Evolutionary conservation across 2,888 invertebrate genomes (phyloP), one percentile per base, ranked within the genome.

Genomic region (Timema cristinae): DNA sequence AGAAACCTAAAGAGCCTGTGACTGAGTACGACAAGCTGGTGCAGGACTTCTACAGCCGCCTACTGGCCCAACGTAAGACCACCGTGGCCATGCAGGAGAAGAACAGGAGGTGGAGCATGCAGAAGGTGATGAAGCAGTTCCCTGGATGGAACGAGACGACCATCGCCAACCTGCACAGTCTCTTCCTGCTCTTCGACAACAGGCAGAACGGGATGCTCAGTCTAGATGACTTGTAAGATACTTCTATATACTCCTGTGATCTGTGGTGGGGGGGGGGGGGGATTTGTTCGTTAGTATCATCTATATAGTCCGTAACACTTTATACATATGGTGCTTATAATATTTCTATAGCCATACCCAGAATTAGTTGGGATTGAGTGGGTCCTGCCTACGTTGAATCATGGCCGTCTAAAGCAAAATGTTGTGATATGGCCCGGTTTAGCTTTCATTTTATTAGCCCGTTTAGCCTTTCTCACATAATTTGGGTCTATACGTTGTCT

Each of bases 141-240:
- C 85, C 86, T 0, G 86, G 86, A 4, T 87, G 87, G 87, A 86
- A 86, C 77, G 86, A 86, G 77, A 82, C 86, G 72, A 86, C 87
- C 66, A 84, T 87, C 71, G 84, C 86, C 48, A 86, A 87, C 78
- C 80, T 87, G 72, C 87, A 87, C 79, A 86, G 86, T 73, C 77
- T 86, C 66, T 87, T 86, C 78, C 79, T 87, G 63, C 80, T 86
- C 68, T 87, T 87, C 75, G 86, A 86, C 79, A 85, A 86, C 78
- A 85, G 86, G 77, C 82, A 85, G 50, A 86, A 86, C 73, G 86
- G 86, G 72, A 86, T 86, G 86, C 82, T 87, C 6, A 84, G 84
- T 67, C 85, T 85, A 76, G 85, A 85, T 71, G 86, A 86, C 77
- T 86, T 86, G 85, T 84, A 79, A 32, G 32, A 32, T 32, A 82